A percentile compares a stretch with the other conserved stretches of the same genome.
These are phyloP conservation scores for Prochilodus magdalenae DNA, from an alignment of 2,113 vertebrate genomes.

Conservation along the genomic window DNA sequence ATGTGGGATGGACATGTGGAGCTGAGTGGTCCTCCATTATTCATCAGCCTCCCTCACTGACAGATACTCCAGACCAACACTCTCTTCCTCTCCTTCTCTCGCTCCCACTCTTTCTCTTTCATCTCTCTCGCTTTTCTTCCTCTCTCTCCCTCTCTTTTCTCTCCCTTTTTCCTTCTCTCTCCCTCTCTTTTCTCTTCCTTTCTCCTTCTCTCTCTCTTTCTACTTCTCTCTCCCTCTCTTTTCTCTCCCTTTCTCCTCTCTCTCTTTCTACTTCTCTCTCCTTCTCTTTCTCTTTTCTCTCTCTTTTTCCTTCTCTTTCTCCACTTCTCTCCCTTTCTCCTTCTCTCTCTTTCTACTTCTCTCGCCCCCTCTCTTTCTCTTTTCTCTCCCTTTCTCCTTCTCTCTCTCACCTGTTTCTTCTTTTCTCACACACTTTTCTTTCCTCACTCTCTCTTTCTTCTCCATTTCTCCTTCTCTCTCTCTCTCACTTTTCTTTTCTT, in stretches of 20 bases:
- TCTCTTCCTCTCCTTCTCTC: background rate
- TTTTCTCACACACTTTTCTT: no score
- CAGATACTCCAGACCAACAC: background rate
- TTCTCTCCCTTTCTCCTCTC: background rate
- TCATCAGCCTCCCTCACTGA: background rate
- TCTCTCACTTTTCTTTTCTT: no score
- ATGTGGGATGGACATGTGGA: background rate
- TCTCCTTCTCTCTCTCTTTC: background rate
- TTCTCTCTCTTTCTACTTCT: background rate
- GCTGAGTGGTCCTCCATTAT: background rate
- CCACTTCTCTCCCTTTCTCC: no score
- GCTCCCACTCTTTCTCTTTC: no score
- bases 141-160: background rate
- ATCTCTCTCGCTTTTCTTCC: no score
- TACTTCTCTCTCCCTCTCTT: background rate
- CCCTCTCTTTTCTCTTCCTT: background rate
- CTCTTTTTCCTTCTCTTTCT: background rate
- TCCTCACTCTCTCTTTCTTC: no score
- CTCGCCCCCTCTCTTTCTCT: background rate
- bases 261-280: background rate
- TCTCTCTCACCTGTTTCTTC: no score
- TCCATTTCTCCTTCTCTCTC: no score
- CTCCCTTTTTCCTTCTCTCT: no score
- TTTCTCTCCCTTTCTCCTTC: background rate
- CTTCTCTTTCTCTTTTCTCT: background rate